These are phyloP conservation scores for Sphecodes monilicornis DNA, from an alignment of 2,888 invertebrate species.

Conservation along the genomic window DNA sequence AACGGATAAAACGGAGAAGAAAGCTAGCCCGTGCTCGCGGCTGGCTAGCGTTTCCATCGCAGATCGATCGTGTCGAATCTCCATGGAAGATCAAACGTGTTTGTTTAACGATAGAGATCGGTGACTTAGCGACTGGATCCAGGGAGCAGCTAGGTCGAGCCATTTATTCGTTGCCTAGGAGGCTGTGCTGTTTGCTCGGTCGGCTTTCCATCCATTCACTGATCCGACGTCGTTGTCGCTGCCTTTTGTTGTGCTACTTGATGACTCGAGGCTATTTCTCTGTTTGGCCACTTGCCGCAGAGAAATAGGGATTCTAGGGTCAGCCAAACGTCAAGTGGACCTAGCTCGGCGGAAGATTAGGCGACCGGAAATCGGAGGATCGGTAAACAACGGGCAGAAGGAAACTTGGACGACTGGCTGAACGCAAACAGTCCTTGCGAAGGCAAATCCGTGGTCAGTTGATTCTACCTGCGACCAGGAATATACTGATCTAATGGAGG, in stretches of 20 bases:
- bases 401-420: not conserved
- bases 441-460: constrained; percentile 9
- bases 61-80: constrained; percentile 1
- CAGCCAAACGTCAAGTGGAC: not conserved
- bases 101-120: constrained; percentile 37
- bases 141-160: not conserved
- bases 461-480: constrained; percentile 30
- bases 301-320: not conserved
- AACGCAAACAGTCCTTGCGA: not conserved
- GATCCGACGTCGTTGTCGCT: not conserved
- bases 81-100: constrained; percentile 31
- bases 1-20: not conserved
- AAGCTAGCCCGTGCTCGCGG: not conserved
- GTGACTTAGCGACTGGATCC: constrained; percentile 5
- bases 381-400: not conserved
- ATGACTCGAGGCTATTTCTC: not conserved
- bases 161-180: constrained; percentile 19
- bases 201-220: not conserved
- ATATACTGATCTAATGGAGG: constrained; percentile 36
- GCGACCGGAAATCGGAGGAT: constrained; percentile 7
- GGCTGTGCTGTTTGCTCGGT: not conserved
- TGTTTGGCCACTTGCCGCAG: constrained; percentile 3
- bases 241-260: constrained; percentile 19
- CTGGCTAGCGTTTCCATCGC: constrained; percentile 12
- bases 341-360: constrained; percentile 8